Evolutionary conservation across 2,888 invertebrate genomes (phyloP).

Genomic region (Clivina fossor): DNA sequence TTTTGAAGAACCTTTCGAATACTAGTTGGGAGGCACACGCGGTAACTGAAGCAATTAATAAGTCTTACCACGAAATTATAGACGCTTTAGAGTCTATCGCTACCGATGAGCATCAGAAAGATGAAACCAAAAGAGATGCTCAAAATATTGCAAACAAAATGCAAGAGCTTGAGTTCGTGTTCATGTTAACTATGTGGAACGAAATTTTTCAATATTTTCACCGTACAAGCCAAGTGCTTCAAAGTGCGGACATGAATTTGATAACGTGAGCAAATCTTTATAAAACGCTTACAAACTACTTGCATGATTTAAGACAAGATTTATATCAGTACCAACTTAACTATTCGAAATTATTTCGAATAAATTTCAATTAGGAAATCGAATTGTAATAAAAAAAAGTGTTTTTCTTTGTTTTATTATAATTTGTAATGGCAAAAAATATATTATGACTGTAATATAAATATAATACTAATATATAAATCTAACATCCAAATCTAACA

Average conservation of each 20-base stretch:
- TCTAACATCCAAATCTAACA: no score
- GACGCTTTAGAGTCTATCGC: not conserved
- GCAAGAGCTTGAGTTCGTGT: constrained; percentile 19
- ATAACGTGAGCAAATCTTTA: not conserved
- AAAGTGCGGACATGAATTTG: not conserved
- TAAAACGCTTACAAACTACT: not conserved
- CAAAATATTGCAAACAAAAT: constrained; percentile 32
- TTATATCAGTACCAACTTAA: no score
- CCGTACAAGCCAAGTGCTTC: not conserved
- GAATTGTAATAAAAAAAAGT: no score
- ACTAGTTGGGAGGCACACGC: constrained; percentile 43
- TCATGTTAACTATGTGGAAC: constrained; percentile 10
- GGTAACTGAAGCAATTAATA: not conserved
- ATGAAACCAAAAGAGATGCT: not conserved
- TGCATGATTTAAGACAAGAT: not conserved
- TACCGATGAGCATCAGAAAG: not conserved
- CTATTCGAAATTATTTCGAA: no score
- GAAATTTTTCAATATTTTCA: constrained; percentile 2
- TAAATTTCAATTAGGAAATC: no score
- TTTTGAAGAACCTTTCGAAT: constrained; percentile 31
- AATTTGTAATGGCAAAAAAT: no score
- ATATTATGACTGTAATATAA: no score
- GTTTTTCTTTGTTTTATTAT: no score
- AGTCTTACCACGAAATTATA: not conserved
- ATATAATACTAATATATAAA: no score